These are phyloP conservation scores for Eueides isabella DNA, from an alignment of 1,140 invertebrate species.

Conservation along the genomic window DNA sequence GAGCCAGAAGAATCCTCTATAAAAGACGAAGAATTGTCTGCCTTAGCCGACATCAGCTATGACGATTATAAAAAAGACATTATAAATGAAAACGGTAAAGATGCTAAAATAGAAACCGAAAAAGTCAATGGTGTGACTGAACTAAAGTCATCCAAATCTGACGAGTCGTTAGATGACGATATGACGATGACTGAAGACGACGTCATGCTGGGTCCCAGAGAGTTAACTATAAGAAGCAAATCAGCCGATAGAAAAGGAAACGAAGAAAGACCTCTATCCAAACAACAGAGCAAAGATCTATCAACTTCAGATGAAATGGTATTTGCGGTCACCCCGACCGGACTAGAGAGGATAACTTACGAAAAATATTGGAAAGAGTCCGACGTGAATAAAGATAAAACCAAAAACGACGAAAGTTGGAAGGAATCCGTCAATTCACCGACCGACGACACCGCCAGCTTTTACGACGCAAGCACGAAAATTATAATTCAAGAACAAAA, in stretches of 20 bases:
- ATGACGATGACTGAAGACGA: constrained; percentile 82
- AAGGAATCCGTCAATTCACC: constrained; percentile 71
- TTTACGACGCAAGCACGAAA: constrained; percentile 62
- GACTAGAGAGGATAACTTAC: constrained; percentile 78
- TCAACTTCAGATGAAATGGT: constrained; percentile 82
- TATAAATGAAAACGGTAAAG: constrained; percentile 37
- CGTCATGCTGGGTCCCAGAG: constrained; percentile 61
- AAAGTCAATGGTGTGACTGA: constrained; percentile 62
- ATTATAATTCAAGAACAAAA: constrained; percentile 70
- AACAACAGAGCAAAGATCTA: constrained; percentile 78
- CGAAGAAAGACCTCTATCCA: constrained; percentile 63
- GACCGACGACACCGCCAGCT: constrained; percentile 55
- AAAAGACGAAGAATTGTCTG: constrained; percentile 78
- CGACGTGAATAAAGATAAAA: constrained; percentile 56
- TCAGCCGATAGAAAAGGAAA: constrained; percentile 61
- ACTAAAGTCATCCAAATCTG: constrained; percentile 70
- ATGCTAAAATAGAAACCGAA: constrained; percentile 49
- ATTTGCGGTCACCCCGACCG: constrained; percentile 78
- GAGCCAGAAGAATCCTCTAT: constrained; percentile 81
- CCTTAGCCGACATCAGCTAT: constrained; percentile 74
- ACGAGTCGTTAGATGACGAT: constrained; percentile 78
- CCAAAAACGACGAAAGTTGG: constrained; percentile 73
- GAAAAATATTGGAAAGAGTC: constrained; percentile 78
- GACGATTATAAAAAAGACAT: constrained; percentile 68
- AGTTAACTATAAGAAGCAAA: constrained; percentile 67